Percentiles rank a stretch among this genome's conserved stretches.
Evolutionary conservation across 2,113 vertebrate species (phyloP).

Genomic region (Bufo gargarizans): DNA sequence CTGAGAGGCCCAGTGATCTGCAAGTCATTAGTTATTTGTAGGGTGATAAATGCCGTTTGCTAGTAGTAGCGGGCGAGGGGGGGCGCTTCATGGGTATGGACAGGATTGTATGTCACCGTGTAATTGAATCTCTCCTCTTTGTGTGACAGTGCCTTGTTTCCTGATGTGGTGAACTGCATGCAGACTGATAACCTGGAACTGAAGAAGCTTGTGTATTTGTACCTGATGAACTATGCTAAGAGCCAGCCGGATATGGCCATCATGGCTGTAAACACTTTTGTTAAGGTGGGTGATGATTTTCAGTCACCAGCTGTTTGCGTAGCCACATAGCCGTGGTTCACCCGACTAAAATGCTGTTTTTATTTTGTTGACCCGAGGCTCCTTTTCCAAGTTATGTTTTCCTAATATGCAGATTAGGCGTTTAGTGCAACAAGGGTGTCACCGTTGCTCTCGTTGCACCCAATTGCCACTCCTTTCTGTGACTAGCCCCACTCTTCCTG

Average conservation of each 20-base stretch:
- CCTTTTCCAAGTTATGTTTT: too few relatives aligned
- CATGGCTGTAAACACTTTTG: conserved; percentile 99
- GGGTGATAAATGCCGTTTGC: background rate
- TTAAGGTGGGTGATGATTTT: conserved; percentile 80
- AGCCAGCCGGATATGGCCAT: conserved; percentile 99
- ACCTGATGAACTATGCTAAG: conserved; percentile 99
- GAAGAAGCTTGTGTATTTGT: conserved; percentile 98
- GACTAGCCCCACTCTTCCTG: too few relatives aligned
- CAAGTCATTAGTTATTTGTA: background rate
- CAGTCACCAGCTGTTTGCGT: too few relatives aligned
- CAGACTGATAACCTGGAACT: conserved; percentile 98
- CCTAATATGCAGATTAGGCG: too few relatives aligned
- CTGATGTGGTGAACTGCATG: conserved; percentile 99
- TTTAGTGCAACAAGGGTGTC: too few relatives aligned
- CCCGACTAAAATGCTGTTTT: too few relatives aligned
- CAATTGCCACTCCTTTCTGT: too few relatives aligned
- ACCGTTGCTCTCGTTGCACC: too few relatives aligned
- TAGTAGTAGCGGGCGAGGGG: background rate
- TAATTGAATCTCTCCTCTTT: background rate
- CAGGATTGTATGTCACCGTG: background rate
- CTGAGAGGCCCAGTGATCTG: background rate
- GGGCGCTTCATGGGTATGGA: background rate
- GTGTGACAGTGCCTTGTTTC: conserved; percentile 87
- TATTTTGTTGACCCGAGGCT: too few relatives aligned
- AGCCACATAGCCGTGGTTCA: too few relatives aligned